These are phyloP conservation scores for Drosophila kurseongensis DNA, from an alignment of 1,140 invertebrate species.

Conservation along the genomic window DNA sequence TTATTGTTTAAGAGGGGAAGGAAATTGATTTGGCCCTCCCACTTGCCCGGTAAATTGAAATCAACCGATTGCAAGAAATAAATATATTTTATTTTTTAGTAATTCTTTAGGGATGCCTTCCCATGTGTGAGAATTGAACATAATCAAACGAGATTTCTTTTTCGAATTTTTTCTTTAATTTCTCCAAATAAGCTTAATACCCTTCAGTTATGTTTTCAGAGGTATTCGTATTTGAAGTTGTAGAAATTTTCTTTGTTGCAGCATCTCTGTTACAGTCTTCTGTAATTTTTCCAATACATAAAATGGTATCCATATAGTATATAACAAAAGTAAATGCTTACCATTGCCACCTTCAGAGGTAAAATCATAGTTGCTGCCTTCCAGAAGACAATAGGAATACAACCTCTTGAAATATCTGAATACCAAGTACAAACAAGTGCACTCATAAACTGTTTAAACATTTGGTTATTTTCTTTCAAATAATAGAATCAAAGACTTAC, in stretches of 20 bases:
- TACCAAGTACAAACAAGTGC: constrained; percentile 40
- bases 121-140: not conserved
- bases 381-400: not conserved
- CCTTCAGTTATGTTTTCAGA: not conserved
- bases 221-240: not conserved
- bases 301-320: not conserved
- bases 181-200: too few relatives aligned
- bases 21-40: constrained; percentile 45
- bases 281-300: not conserved
- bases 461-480: not conserved
- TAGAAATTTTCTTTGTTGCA: not conserved
- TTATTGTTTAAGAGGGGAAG: constrained; percentile 51
- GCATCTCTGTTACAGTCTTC: not conserved
- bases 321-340: not conserved
- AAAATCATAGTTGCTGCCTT: not conserved
- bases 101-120: not conserved
- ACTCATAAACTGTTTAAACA: constrained; percentile 28
- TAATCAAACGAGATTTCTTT: not conserved
- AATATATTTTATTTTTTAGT: not conserved
- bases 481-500: constrained; percentile 6
- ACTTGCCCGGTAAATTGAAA: constrained; percentile 50
- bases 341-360: not conserved
- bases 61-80: not conserved
- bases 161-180: not conserved
- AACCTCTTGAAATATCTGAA: constrained; percentile 32